Percentiles rank a stretch among this genome's conserved stretches.
Conservation (phyloP, 2,113 vertebrate species). For the Parotia lawesii region DNA sequence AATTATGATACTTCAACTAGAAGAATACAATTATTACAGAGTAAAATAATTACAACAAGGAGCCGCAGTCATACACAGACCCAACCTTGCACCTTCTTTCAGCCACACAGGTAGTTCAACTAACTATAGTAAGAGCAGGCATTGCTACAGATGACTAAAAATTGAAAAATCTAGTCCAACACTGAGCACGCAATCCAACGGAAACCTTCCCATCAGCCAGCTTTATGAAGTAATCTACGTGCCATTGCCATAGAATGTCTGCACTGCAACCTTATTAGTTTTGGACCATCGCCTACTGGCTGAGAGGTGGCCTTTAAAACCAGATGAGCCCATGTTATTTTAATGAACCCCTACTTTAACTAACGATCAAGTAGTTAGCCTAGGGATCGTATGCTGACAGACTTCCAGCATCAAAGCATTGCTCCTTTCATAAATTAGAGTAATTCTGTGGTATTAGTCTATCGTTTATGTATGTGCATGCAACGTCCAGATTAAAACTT, state of each 20-base stretch:
- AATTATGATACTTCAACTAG: not conserved
- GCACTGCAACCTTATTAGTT: not conserved
- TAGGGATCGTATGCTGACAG: not conserved
- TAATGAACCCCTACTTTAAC: slow-evolving; percentile 41
- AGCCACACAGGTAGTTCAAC: not conserved
- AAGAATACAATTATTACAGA: not conserved
- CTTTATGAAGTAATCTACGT: not conserved
- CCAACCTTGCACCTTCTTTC: not conserved
- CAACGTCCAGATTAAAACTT: not conserved
- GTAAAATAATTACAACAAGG: slow-evolving; percentile 1
- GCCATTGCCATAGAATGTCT: not conserved
- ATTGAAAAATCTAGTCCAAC: not conserved
- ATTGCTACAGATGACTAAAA: not conserved
- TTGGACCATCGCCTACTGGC: not conserved
- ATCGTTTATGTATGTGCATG: not conserved
- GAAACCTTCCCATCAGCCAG: not conserved
- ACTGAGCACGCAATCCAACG: not conserved
- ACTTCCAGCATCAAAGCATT: not conserved
- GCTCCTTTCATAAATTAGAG: not conserved
- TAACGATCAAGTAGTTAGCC: not conserved
- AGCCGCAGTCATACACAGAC: not conserved
- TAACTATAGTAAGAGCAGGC: not conserved
- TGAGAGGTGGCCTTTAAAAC: slow-evolving; percentile 23
- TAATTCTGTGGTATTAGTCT: not conserved
- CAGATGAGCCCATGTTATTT: slow-evolving; percentile 29